Evolutionary conservation across 2,113 vertebrate species (phyloP), one percentile per base, ranked within the genome.

Genomic region (Ailuropoda melanoleuca): DNA sequence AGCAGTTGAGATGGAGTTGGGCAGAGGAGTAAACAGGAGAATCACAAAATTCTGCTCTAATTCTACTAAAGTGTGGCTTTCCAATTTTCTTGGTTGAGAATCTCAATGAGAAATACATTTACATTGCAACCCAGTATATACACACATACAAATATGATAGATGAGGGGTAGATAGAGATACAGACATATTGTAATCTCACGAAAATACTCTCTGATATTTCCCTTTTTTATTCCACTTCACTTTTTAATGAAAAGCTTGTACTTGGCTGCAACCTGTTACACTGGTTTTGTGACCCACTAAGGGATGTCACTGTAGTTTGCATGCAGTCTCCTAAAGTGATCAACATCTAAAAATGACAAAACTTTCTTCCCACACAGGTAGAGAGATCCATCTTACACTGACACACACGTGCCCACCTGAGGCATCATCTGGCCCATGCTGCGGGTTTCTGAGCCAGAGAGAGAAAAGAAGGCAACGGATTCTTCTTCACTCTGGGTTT

Each of bases 241-340:
- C n/a, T 88, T 81, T 93, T 72, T 84, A 87, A 72, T 83, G 37
- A 90, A 93, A 97, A 90, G 48, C 48, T 64, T 89, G 34, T 50
- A 77, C 4, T 62, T 86, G 56, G 26, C 46, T 74, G 15, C n/a
- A 88, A 88, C 12, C 37, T 85, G 26, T 66, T 60, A 48, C 19
- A 46, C 23, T 85, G 62, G 92, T 88, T 90, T 91, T 43, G 74
- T 80, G 23, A 86, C 23, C 46, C 23, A 91, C n/a, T 80, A 93
- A 55, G 8, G 3, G 88, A 85, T 86, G 24, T 37, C 58, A 85
- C 56, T 84, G 14, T 43, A 60, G 23, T 14, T 64, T 8, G 24
- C 50, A 68, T 5, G 46, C 11, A 55, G 15, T 93, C 66, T 93
- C 34, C 24, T 48, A 81, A 88, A 91, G 70, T 26, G 86, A 89